Evolutionary conservation across 92 coral and sea anemone species (phyloP).

Genomic region (Micromussa lordhowensis): DNA sequence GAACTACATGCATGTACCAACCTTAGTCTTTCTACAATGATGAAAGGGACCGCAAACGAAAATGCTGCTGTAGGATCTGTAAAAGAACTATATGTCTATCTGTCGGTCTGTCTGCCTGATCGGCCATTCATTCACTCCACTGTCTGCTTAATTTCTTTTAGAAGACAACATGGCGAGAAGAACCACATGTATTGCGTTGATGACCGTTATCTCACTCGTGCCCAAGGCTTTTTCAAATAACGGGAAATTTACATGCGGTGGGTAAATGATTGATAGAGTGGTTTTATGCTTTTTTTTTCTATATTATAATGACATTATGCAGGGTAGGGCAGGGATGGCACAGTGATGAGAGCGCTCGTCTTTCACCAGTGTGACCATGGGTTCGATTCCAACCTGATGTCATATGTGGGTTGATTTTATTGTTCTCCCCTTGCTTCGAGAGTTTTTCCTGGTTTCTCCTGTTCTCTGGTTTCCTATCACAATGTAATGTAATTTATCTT

Average conservation of each 20-base stretch:
- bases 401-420: too few relatives aligned
- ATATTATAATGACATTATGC: neutral
- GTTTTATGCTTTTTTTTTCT: neutral
- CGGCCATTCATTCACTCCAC: neutral
- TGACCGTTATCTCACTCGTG: neutral
- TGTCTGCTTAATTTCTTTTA: neutral
- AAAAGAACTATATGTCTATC: neutral
- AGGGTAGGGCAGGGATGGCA: too few relatives aligned
- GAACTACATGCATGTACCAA: too few relatives aligned
- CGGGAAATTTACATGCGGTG: conserved; percentile 2
- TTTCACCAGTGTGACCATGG: too few relatives aligned
- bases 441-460: too few relatives aligned
- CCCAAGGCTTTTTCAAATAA: neutral
- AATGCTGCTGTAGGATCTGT: too few relatives aligned
- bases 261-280: neutral
- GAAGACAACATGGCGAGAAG: neutral
- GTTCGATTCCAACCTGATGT: too few relatives aligned
- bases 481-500: too few relatives aligned
- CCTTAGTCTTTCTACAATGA: neutral
- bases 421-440: too few relatives aligned
- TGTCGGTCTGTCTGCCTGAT: neutral
- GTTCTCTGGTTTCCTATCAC: too few relatives aligned
- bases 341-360: too few relatives aligned
- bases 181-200: neutral
- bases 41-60: too few relatives aligned